A percentile compares a stretch with the other conserved stretches of the same genome.
Conservation (phyloP, 1,140 invertebrate species). For the Calosoma granatense region DNA sequence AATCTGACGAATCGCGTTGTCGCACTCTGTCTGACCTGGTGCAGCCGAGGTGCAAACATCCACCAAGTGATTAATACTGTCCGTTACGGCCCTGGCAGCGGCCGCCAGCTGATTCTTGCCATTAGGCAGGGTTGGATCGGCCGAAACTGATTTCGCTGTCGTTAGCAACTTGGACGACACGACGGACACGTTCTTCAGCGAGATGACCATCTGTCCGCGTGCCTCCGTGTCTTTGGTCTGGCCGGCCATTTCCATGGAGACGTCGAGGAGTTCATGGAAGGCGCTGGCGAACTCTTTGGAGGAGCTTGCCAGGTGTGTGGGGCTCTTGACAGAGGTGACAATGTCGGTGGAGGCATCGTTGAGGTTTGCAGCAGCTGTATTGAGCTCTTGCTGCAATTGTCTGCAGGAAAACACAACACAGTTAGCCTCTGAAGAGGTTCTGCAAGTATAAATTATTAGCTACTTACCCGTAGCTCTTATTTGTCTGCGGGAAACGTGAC, state of each 20-base stretch:
- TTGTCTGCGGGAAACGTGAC: constrained; percentile 58
- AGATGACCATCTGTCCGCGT: constrained; percentile 68
- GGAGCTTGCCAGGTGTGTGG: constrained; percentile 58
- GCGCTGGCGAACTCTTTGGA: constrained; percentile 68
- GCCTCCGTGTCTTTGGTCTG: constrained; percentile 62
- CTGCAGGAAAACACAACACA: constrained; percentile 29
- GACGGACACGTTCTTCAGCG: constrained; percentile 77
- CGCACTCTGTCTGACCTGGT: constrained; percentile 90
- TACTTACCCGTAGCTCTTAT: constrained; percentile 57
- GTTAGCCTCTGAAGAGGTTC: not conserved
- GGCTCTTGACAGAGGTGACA: constrained; percentile 56
- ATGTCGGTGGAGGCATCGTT: constrained; percentile 75
- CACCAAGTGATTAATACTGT: constrained; percentile 85
- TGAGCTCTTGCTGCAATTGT: constrained; percentile 77
- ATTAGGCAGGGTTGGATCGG: constrained; percentile 82
- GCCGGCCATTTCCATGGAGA: constrained; percentile 74
- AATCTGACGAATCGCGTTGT: constrained; percentile 90
- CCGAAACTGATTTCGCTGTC: constrained; percentile 79
- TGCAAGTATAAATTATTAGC: too few species aligned
- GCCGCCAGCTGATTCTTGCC: constrained; percentile 79
- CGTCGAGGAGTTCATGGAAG: constrained; percentile 64
- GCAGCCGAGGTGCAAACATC: constrained; percentile 74
- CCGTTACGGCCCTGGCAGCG: constrained; percentile 80
- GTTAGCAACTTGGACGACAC: constrained; percentile 79
- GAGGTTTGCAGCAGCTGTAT: constrained; percentile 67